A percentile compares a stretch with the other conserved stretches of the same genome.
phyloP scores from a whole-genome alignment of 2,888 invertebrate species.

The Pollenia angustigena region DNA sequence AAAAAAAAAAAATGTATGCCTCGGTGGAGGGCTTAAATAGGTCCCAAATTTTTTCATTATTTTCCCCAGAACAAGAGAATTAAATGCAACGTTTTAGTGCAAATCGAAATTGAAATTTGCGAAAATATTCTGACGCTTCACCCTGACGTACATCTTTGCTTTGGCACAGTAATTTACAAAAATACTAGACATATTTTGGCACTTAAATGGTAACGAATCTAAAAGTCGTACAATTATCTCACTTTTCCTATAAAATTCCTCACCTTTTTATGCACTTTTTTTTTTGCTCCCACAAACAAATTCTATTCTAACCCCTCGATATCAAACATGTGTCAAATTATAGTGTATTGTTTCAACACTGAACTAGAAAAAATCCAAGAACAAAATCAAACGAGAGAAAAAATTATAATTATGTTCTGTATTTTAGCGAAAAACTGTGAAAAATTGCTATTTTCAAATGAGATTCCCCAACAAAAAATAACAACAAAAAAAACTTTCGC shows the following conservation, averaged over 20 bases:
- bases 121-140: too few relatives aligned
- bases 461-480: constrained; percentile 4
- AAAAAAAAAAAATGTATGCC: too few relatives aligned
- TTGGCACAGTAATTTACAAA: too few relatives aligned
- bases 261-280: not conserved
- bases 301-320: constrained; percentile 17
- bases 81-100: too few relatives aligned
- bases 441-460: constrained; percentile 46
- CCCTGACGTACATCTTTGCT: too few relatives aligned
- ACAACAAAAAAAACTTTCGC: not conserved
- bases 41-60: too few relatives aligned
- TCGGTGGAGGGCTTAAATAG: too few relatives aligned
- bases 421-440: constrained; percentile 37
- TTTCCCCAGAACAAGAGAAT: too few relatives aligned
- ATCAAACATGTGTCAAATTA: constrained; percentile 66
- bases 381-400: not conserved
- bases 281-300: not conserved
- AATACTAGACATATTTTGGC: too few relatives aligned
- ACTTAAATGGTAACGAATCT: not conserved
- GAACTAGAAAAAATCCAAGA: not conserved
- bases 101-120: too few relatives aligned
- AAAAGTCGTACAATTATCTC: not conserved
- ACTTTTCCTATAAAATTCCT: not conserved
- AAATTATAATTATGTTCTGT: constrained; percentile 49
- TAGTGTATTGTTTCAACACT: constrained; percentile 36